Conservation (phyloP, 2,797 vertebrate species). For the Neomorphus geoffroyi region DNA sequence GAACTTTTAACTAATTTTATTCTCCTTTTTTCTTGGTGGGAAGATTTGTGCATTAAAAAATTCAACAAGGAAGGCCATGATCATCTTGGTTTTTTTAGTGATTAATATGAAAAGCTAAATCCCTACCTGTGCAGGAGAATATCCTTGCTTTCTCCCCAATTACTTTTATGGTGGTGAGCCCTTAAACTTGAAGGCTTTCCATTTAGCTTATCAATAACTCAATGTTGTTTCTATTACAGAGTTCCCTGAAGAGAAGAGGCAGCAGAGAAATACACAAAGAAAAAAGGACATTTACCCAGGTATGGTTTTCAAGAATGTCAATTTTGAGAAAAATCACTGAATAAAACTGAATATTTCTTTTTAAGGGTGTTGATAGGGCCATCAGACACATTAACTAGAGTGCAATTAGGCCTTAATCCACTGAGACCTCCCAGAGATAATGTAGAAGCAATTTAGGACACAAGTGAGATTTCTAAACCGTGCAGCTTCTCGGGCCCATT, state of each 20-base stretch:
- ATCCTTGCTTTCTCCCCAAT: neutral
- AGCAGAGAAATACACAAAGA: constrained; percentile 94
- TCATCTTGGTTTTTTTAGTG: neutral
- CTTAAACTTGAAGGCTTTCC: neutral
- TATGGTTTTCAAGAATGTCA: constrained; percentile 59
- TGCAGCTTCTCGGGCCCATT: neutral
- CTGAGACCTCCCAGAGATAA: constrained; percentile 3
- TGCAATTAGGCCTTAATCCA: constrained; percentile 29
- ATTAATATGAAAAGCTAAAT: neutral
- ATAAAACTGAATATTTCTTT: neutral
- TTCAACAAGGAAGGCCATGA: neutral
- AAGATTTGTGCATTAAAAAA: neutral
- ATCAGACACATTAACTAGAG: neutral
- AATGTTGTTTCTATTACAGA: constrained; percentile 77
- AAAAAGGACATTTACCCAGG: constrained; percentile 91
- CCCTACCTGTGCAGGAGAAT: neutral
- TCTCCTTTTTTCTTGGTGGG: neutral
- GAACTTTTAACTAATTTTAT: neutral
- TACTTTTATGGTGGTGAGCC: neutral
- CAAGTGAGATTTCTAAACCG: neutral
- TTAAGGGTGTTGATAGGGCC: neutral
- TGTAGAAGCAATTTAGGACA: constrained; percentile 7
- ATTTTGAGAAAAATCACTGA: neutral
- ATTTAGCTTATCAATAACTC: constrained; percentile 31
- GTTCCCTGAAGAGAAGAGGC: constrained; percentile 89